Conservation (phyloP, 1,140 invertebrate species). For the Aphidius ervi region DNA sequence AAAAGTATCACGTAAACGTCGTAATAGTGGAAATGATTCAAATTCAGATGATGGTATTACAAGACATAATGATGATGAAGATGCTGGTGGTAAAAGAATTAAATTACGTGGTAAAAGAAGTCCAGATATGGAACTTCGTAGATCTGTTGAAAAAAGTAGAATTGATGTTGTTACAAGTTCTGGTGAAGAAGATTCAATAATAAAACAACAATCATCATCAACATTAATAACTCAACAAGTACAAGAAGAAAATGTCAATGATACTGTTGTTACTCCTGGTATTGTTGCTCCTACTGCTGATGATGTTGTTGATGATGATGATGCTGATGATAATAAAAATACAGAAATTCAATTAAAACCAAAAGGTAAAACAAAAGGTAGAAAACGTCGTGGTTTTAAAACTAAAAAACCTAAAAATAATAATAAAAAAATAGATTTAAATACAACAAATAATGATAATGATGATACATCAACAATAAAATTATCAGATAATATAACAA, state of each 20-base stretch:
- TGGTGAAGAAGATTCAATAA: conserved; percentile 36
- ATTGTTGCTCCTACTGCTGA: too few species aligned
- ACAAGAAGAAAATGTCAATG: not conserved
- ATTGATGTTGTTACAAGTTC: conserved; percentile 38
- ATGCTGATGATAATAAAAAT: not conserved
- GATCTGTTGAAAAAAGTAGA: conserved; percentile 57
- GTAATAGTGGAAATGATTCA: conserved; percentile 41
- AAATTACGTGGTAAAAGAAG: conserved; percentile 53
- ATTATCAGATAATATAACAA: not conserved
- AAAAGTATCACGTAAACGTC: conserved; percentile 41
- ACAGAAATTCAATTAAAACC: not conserved
- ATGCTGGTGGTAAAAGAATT: conserved; percentile 53
- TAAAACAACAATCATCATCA: not conserved
- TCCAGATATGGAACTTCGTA: conserved; percentile 53
- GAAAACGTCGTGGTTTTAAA: not conserved
- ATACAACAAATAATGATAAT: not conserved
- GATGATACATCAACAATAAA: not conserved
- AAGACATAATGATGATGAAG: conserved; percentile 31
- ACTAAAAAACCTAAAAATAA: not conserved
- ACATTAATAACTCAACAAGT: conserved; percentile 27
- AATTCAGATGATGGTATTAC: conserved; percentile 35
- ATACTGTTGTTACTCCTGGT: conserved; percentile 15
- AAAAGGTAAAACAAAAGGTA: not conserved
- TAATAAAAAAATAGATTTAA: too few species aligned
- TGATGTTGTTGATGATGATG: not conserved